Conservation (phyloP, 2,113 vertebrate genomes). For the Laterallus jamaicensis region DNA sequence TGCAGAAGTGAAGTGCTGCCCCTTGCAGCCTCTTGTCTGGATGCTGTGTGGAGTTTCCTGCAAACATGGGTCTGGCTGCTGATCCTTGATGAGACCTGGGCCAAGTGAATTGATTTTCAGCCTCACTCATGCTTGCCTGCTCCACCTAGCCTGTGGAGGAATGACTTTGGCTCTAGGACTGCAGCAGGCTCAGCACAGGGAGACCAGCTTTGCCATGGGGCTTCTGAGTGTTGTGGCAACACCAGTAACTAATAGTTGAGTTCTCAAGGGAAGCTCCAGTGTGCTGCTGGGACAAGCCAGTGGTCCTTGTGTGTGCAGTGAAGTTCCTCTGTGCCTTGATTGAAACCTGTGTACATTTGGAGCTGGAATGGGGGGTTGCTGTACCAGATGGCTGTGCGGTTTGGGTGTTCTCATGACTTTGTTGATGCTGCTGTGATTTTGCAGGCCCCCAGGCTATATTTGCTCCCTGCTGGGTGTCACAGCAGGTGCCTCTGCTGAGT, state of each 20-base stretch:
- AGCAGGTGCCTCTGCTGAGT: background rate
- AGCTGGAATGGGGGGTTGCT: background rate
- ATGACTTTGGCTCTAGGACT: fast-evolving
- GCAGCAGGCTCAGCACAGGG: background rate
- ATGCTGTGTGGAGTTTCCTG: background rate
- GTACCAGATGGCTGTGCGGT: background rate
- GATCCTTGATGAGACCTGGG: background rate
- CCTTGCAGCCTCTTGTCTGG: background rate
- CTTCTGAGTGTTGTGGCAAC: background rate
- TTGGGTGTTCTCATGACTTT: background rate
- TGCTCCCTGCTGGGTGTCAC: background rate
- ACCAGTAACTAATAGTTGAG: fast-evolving
- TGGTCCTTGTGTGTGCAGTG: fast-evolving
- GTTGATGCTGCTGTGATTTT: fast-evolving
- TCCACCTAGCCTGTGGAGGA: background rate
- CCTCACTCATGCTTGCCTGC: background rate
- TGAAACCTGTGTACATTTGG: background rate
- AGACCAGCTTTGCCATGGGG: background rate
- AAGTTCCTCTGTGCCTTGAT: background rate
- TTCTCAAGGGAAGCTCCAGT: background rate
- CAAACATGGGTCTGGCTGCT: background rate
- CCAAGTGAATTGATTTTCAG: background rate
- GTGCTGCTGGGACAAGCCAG: background rate
- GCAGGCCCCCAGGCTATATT: background rate
- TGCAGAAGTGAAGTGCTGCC: fast-evolving